Conservation (phyloP, 2,113 vertebrate species). For the Gymnocephalus cernua region DNA sequence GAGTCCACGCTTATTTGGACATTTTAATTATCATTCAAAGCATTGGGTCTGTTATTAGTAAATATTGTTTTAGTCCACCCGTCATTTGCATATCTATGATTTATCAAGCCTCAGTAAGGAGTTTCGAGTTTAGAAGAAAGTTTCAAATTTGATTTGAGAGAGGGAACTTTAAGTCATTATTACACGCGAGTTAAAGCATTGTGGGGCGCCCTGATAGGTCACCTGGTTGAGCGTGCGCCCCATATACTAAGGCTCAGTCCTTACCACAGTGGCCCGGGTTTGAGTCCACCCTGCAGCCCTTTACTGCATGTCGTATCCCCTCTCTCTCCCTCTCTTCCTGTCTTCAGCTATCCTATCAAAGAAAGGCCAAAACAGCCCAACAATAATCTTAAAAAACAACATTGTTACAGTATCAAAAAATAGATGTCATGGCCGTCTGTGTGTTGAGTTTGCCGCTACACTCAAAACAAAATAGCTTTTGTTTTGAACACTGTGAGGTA, state of each 20-base stretch:
- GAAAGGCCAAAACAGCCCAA: too few relatives aligned
- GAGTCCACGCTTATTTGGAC: constrained; percentile 24
- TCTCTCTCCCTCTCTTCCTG: too few relatives aligned
- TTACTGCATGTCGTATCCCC: too few relatives aligned
- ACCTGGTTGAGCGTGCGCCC: too few relatives aligned
- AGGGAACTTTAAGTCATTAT: background rate
- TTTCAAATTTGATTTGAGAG: constrained; percentile 1
- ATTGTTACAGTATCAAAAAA: background rate
- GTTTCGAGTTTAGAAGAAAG: background rate
- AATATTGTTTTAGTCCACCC: constrained; percentile 16
- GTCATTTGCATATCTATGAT: constrained; percentile 16
- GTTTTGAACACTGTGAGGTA: constrained; percentile 12
- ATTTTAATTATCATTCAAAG: constrained; percentile 61
- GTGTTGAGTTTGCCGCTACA: background rate
- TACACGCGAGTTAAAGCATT: background rate
- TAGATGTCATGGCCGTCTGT: background rate
- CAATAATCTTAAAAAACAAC: background rate
- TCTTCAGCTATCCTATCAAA: too few relatives aligned
- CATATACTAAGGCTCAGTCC: too few relatives aligned
- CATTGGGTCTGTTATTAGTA: constrained; percentile 19
- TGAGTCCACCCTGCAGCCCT: too few relatives aligned
- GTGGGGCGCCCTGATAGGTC: too few relatives aligned
- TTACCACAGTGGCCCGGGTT: too few relatives aligned
- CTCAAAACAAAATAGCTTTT: background rate
- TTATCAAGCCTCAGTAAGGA: background rate